phyloP scores from a whole-genome alignment of 1,140 invertebrate genomes.

The Philopotamus ludificatus region DNA sequence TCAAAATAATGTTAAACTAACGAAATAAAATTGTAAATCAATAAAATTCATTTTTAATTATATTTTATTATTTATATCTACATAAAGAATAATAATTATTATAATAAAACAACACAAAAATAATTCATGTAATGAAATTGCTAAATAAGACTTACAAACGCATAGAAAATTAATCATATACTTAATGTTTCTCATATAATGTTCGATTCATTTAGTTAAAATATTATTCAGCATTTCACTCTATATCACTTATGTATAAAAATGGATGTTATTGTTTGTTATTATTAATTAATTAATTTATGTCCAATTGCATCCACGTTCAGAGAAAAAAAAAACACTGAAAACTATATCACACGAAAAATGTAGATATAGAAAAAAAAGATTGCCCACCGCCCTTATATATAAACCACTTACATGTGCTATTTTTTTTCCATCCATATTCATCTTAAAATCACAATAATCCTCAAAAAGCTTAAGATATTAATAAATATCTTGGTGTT shows the following conservation, averaged over 20 bases:
- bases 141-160: constrained; percentile 32
- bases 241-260: constrained; percentile 32
- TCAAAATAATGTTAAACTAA: too few species aligned
- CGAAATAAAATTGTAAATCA: too few species aligned
- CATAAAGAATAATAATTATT: constrained; percentile 1
- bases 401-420: too few species aligned
- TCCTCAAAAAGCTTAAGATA: too few species aligned
- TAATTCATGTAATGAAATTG: constrained; percentile 27
- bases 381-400: constrained; percentile 29
- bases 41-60: too few species aligned
- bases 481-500: too few species aligned
- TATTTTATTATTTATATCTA: constrained; percentile 13
- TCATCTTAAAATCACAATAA: too few species aligned
- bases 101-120: constrained; percentile 24
- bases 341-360: constrained; percentile 34
- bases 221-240: constrained; percentile 32
- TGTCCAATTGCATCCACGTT: constrained; percentile 28
- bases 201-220: constrained; percentile 37
- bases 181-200: constrained; percentile 31
- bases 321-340: constrained; percentile 9
- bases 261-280: constrained; percentile 1
- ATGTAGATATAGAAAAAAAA: constrained; percentile 28
- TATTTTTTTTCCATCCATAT: background rate
- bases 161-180: constrained; percentile 35
- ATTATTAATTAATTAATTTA: constrained; percentile 33